phyloP scores from a whole-genome alignment of 2,888 invertebrate species.

The Galerucella calmariensis region DNA sequence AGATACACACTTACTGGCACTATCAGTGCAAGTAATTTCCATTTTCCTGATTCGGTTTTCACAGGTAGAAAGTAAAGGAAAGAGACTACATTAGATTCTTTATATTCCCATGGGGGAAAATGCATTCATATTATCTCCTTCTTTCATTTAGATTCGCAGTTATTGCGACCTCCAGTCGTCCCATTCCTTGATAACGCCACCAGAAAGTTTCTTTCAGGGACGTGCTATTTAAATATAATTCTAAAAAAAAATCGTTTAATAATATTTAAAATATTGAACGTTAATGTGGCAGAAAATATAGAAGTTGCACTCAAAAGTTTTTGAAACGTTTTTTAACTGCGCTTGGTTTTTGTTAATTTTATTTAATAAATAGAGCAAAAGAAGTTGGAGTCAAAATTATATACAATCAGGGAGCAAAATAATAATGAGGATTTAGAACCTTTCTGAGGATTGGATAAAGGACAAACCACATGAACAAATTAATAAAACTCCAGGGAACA shows the following conservation, averaged over 20 bases:
- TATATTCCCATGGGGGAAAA: slow-evolving; percentile 56
- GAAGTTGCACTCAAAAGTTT: no score
- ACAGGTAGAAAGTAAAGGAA: slow-evolving; percentile 42
- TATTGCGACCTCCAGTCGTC: slow-evolving; percentile 37
- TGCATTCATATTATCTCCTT: slow-evolving; percentile 60
- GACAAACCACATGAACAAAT: no score
- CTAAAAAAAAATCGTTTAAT: neutral
- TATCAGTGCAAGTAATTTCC: slow-evolving; percentile 46
- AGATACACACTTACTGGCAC: slow-evolving; percentile 18
- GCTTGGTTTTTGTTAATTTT: no score
- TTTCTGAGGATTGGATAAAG: no score
- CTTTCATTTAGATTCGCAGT: slow-evolving; percentile 54
- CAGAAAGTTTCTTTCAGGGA: slow-evolving; percentile 6
- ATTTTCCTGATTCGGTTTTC: slow-evolving; percentile 36
- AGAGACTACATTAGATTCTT: slow-evolving; percentile 57
- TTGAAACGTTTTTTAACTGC: no score
- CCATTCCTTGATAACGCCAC: slow-evolving; percentile 16
- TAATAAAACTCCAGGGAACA: no score
- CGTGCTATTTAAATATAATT: slow-evolving; percentile 14
- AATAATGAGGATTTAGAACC: no score
- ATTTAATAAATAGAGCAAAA: no score
- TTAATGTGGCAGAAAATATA: neutral
- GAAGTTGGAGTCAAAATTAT: no score
- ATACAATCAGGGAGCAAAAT: no score
- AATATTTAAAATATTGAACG: neutral